These are phyloP conservation scores for Scolopax mira DNA, from an alignment of 2,113 vertebrate species.

Conservation along the genomic window DNA sequence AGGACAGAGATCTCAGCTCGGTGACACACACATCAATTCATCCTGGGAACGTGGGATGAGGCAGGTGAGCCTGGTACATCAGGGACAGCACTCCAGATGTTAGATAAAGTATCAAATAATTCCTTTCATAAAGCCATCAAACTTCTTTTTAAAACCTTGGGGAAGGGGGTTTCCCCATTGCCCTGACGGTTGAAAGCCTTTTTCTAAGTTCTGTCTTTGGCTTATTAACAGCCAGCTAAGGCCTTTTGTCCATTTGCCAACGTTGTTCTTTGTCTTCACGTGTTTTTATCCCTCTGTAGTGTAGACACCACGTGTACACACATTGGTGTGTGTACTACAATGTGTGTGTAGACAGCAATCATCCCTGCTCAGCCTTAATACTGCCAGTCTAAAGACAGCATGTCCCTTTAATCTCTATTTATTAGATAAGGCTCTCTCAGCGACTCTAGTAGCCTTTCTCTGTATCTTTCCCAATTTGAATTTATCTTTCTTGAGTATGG, in stretches of 20 bases:
- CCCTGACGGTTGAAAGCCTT: not conserved
- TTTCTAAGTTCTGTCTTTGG: not conserved
- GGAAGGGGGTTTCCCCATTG: rapidly evolving
- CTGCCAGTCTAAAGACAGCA: not conserved
- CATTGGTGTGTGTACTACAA: no score
- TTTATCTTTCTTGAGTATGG: not conserved
- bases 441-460: not conserved
- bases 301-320: no score
- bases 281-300: not conserved
- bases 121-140: not conserved
- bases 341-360: not conserved
- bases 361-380: not conserved
- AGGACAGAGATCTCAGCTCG: not conserved
- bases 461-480: not conserved
- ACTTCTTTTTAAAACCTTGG: not conserved
- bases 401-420: not conserved
- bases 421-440: not conserved
- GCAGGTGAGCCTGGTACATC: not conserved
- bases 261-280: not conserved
- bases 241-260: not conserved
- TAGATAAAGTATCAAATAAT: not conserved
- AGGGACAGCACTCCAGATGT: not conserved
- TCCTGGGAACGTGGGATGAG: not conserved
- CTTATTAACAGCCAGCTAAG: not conserved
- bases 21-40: not conserved